phyloP scores from a whole-genome alignment of 2,888 invertebrate genomes.

The Pelosia muscerda region DNA sequence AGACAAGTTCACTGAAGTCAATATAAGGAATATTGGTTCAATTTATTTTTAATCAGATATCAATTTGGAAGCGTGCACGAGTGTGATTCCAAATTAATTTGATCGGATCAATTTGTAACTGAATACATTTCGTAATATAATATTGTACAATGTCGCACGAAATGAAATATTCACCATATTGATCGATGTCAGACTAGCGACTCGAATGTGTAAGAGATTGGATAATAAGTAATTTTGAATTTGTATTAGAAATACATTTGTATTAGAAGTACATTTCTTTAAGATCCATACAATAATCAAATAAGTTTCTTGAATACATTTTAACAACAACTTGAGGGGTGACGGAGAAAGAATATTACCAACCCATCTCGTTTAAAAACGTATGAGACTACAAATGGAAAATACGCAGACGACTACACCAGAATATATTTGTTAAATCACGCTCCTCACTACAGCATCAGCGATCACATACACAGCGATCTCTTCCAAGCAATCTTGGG shows the following conservation, averaged over 20 bases:
- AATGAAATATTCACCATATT: neutral
- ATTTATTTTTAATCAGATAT: constrained; percentile 21
- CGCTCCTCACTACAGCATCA: too few relatives aligned
- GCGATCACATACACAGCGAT: too few relatives aligned
- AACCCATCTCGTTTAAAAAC: too few relatives aligned
- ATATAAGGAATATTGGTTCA: constrained; percentile 9
- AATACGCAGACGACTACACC: too few relatives aligned
- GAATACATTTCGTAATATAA: neutral
- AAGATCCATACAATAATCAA: too few relatives aligned
- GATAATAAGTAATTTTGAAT: neutral
- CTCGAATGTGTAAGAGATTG: neutral
- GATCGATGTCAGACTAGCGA: neutral
- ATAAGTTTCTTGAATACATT: too few relatives aligned
- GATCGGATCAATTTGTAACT: constrained; percentile 12
- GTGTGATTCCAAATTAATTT: constrained; percentile 19
- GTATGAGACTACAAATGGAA: too few relatives aligned
- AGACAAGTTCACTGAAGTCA: constrained; percentile 11
- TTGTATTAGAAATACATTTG: neutral
- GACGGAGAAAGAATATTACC: too few relatives aligned
- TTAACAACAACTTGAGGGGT: too few relatives aligned
- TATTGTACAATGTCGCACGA: neutral
- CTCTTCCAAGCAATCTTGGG: too few relatives aligned
- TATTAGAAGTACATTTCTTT: too few relatives aligned
- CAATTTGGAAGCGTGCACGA: constrained; percentile 17
- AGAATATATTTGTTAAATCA: too few relatives aligned